These are phyloP conservation scores for Idaea dimidiata DNA, from an alignment of 2,888 invertebrate species.

Conservation along the genomic window DNA sequence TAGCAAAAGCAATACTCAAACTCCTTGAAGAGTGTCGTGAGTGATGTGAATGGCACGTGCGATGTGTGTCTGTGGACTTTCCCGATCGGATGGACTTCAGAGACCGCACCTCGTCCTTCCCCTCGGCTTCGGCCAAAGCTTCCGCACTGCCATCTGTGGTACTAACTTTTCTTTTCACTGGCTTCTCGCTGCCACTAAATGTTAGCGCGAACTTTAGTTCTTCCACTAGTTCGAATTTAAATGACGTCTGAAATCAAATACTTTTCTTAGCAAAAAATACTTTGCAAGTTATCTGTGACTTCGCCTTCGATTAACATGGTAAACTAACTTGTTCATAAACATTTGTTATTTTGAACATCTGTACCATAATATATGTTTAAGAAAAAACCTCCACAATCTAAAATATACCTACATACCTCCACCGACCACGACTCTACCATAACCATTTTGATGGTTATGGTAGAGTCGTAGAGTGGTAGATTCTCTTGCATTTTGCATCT, in stretches of 20 bases:
- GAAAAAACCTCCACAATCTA: no score
- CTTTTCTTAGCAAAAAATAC: not conserved
- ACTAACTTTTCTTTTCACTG: constrained; percentile 68
- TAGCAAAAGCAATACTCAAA: constrained; percentile 65
- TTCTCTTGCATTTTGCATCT: no score
- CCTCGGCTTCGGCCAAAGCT: constrained; percentile 54
- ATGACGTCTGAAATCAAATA: constrained; percentile 69
- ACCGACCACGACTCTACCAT: no score
- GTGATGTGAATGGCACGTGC: constrained; percentile 60
- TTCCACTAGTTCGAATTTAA: constrained; percentile 80
- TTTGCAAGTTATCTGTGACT: not conserved
- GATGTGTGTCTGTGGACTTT: constrained; percentile 53
- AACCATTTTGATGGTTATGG: no score
- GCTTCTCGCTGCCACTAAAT: constrained; percentile 83
- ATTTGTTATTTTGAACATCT: no score
- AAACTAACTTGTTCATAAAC: not conserved
- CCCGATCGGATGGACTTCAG: constrained; percentile 55
- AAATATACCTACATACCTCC: no score
- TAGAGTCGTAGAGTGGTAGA: no score
- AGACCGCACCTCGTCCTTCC: constrained; percentile 61
- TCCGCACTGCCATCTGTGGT: constrained; percentile 55
- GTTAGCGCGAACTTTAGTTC: constrained; percentile 84
- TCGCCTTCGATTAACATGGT: not conserved
- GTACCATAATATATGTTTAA: no score
- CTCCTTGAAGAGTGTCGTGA: constrained; percentile 64